These are phyloP conservation scores for Pteromalus puparum DNA, from an alignment of 1,140 invertebrate genomes.

Conservation along the genomic window DNA sequence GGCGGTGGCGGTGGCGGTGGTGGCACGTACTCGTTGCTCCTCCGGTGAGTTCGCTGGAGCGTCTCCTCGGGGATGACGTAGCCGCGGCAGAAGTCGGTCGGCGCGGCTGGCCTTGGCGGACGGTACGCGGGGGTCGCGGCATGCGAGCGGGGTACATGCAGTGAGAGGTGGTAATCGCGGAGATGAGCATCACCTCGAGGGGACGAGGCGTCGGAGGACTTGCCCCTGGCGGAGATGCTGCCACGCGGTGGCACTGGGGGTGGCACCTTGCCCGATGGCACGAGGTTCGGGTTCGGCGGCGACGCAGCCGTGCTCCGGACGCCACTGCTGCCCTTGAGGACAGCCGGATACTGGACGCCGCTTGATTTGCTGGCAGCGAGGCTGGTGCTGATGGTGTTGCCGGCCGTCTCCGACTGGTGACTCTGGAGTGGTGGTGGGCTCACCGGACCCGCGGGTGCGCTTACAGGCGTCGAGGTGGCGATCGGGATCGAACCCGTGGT, in stretches of 20 bases:
- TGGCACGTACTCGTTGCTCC: constrained; percentile 54
- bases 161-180: constrained; percentile 57
- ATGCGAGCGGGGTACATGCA: constrained; percentile 53
- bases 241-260: constrained; percentile 88
- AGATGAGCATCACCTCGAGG: constrained; percentile 71
- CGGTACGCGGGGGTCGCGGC: background rate
- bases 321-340: constrained; percentile 80
- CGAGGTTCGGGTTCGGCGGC: constrained; percentile 68
- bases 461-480: constrained; percentile 65
- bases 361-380: constrained; percentile 70
- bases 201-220: constrained; percentile 59
- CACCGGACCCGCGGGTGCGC: constrained; percentile 73
- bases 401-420: constrained; percentile 58
- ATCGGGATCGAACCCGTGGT: constrained; percentile 59
- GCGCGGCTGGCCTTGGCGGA: background rate
- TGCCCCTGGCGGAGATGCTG: constrained; percentile 69
- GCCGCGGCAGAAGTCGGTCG: background rate
- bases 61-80: background rate
- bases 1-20: constrained; percentile 36
- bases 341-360: constrained; percentile 78
- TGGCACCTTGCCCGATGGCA: constrained; percentile 79
- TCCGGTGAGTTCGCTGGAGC: background rate
- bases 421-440: constrained; percentile 76
- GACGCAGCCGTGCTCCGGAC: constrained; percentile 54
- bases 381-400: constrained; percentile 61